Evolutionary conservation across 2,797 vertebrate species (phyloP).

Genomic region (Pagetopsis macropterus): DNA sequence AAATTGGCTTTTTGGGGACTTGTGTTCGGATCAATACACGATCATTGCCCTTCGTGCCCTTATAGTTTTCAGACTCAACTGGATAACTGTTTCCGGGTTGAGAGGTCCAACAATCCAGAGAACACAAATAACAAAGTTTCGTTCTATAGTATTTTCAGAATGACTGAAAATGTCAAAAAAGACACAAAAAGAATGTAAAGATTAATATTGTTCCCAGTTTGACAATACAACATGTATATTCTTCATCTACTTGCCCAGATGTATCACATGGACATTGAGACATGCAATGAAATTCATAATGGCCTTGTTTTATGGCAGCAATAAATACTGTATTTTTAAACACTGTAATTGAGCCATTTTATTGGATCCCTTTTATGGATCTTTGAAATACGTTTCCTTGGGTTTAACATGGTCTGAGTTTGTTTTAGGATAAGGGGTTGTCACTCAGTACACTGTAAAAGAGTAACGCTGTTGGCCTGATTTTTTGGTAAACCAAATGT

Average conservation of each 20-base stretch:
- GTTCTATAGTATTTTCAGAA: no score
- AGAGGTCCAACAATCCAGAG: neutral
- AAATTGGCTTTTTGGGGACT: neutral
- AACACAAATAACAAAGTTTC: neutral
- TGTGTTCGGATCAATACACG: neutral
- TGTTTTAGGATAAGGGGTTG: neutral
- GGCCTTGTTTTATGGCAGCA: neutral
- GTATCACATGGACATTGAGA: neutral
- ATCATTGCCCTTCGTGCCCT: neutral
- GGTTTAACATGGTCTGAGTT: neutral
- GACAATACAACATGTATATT: no score
- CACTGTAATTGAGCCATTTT: neutral
- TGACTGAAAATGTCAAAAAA: neutral
- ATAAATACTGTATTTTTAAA: neutral
- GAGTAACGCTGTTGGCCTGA: no score
- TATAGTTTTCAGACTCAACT: neutral
- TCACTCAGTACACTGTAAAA: neutral
- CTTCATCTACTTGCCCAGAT: neutral
- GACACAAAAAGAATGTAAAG: neutral
- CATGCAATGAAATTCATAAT: neutral
- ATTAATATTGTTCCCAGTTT: no score
- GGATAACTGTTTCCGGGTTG: no score
- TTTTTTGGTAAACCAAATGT: no score
- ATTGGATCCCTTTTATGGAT: neutral
- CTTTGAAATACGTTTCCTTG: conserved; percentile 3